A percentile compares a stretch with the other conserved stretches of the same genome.
These are phyloP conservation scores for Bolborhynchus lineola DNA, from an alignment of 2,113 vertebrate species.

Conservation along the genomic window DNA sequence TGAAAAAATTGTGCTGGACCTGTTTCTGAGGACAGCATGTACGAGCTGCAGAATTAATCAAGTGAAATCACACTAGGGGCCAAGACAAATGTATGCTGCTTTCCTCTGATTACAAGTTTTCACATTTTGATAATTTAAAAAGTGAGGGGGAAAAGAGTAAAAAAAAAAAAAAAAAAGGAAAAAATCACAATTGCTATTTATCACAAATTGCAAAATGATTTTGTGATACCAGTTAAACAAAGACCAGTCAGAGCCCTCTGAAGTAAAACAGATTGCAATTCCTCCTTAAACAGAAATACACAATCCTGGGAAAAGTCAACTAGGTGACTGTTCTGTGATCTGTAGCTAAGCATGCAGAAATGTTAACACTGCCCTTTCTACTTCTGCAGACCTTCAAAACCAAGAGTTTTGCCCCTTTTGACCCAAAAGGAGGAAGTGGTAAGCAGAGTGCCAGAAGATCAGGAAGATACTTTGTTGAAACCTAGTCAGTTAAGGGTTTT, in stretches of 20 bases:
- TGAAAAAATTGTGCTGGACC: not conserved
- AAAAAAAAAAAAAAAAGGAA: not conserved
- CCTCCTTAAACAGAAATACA: not conserved
- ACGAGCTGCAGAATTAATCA: not conserved
- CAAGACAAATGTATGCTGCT: not conserved
- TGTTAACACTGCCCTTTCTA: constrained; percentile 37
- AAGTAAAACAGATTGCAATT: not conserved
- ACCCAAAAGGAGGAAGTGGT: constrained; percentile 41
- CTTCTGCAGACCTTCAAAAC: constrained; percentile 39
- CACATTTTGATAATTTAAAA: not conserved
- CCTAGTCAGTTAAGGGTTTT: constrained; percentile 38
- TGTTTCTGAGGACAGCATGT: not conserved
- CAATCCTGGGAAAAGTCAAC: not conserved
- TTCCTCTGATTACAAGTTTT: not conserved
- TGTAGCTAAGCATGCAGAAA: constrained; percentile 25
- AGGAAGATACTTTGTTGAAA: not conserved
- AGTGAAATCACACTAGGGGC: not conserved
- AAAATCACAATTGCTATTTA: not conserved
- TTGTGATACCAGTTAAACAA: not conserved
- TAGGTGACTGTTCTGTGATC: constrained; percentile 6
- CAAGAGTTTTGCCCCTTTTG: constrained; percentile 43
- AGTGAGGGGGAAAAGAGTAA: not conserved
- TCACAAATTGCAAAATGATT: not conserved
- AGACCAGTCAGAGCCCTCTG: not conserved
- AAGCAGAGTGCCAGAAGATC: constrained; percentile 16